Conservation (phyloP, 2,797 vertebrate genomes). For the Hapalemur alaotrensis region DNA sequence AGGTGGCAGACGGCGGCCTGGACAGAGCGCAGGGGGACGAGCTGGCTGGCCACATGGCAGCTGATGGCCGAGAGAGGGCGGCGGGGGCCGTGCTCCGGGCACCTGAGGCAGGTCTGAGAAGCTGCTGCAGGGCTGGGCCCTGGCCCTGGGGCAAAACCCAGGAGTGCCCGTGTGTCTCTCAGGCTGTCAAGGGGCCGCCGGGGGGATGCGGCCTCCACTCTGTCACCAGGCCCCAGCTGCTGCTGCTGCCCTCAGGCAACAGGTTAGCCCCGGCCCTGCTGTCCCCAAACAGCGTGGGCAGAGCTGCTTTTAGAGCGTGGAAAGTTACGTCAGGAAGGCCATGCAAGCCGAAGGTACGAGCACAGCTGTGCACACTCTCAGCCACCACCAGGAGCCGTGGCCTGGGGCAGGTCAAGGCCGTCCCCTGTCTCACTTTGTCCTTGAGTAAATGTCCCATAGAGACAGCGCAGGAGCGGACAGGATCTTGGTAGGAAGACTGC, state of each 20-base stretch:
- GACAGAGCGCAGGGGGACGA: neutral
- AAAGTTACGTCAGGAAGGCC: neutral
- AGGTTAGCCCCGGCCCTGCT: neutral
- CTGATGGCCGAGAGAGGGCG: neutral
- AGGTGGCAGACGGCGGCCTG: neutral
- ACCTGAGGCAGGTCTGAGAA: neutral
- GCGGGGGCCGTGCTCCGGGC: neutral
- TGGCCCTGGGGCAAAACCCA: neutral
- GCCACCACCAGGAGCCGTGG: neutral
- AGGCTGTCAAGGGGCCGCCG: accelerated
- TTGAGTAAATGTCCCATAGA: neutral
- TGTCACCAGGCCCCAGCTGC: neutral
- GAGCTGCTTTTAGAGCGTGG: neutral
- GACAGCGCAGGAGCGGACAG: neutral
- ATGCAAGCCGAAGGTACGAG: accelerated
- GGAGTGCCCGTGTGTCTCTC: no score
- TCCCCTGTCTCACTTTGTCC: neutral
- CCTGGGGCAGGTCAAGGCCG: neutral
- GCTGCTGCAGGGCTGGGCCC: neutral
- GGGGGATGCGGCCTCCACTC: neutral
- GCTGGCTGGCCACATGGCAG: neutral
- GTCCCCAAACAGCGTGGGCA: neutral
- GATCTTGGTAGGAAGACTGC: neutral
- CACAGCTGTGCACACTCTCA: neutral
- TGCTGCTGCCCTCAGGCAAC: neutral